These are phyloP conservation scores for Alethe castanea DNA, from an alignment of 2,113 vertebrate genomes.

Conservation along the genomic window DNA sequence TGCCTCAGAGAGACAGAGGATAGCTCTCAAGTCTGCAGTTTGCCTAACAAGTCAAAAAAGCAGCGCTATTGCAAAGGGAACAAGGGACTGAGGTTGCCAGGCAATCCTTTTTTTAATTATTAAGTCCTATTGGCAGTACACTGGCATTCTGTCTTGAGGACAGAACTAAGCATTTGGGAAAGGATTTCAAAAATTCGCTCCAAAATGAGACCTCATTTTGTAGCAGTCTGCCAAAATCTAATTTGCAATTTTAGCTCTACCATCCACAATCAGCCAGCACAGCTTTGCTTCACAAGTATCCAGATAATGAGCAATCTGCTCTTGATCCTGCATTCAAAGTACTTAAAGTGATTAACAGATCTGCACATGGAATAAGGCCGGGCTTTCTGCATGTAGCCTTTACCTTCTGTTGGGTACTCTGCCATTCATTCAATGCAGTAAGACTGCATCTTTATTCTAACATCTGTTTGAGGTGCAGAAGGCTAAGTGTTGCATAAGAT, in stretches of 20 bases:
- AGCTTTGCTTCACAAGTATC: constrained; percentile 32
- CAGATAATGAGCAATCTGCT: constrained; percentile 58
- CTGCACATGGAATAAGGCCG: background rate
- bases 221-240: background rate
- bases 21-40: background rate
- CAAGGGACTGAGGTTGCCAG: background rate
- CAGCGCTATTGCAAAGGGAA: background rate
- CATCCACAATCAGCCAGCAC: background rate
- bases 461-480: background rate
- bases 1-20: background rate
- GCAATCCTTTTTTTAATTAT: background rate
- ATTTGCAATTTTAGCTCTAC: constrained; percentile 18
- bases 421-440: background rate
- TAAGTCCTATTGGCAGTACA: background rate
- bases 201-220: background rate
- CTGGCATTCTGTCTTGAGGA: background rate
- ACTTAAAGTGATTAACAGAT: constrained; percentile 50
- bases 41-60: background rate
- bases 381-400: background rate
- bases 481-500: background rate
- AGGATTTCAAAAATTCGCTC: background rate
- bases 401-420: background rate
- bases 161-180: background rate
- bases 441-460: background rate
- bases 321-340: constrained; percentile 25